A percentile compares a stretch with the other conserved stretches of the same genome.
Evolutionary conservation across 2,113 vertebrate genomes (phyloP).

Genomic region (Dascyllus trimaculatus): DNA sequence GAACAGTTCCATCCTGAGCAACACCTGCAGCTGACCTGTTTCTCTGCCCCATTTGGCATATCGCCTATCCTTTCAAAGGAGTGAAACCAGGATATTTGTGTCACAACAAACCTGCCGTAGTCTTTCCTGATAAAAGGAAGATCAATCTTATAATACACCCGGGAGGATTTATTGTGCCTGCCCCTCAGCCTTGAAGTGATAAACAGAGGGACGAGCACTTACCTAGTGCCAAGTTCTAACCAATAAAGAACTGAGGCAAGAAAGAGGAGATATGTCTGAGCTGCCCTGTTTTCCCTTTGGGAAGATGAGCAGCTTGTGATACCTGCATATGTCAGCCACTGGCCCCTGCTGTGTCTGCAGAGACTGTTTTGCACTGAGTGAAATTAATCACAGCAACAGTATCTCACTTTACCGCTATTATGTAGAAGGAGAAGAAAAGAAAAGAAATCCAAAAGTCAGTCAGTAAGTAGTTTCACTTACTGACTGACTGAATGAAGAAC

Average conservation of each 20-base stretch:
- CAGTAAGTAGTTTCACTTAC: conserved; percentile 1
- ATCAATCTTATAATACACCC: conserved; percentile 36
- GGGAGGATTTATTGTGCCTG: conserved; percentile 30
- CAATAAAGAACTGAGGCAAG: conserved; percentile 32
- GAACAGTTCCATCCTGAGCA: conserved; percentile 34
- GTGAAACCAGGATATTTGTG: conserved; percentile 40
- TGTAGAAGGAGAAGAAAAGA: neutral
- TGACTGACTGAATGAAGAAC: neutral
- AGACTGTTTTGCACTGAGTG: conserved; percentile 7
- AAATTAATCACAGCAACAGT: conserved; percentile 30
- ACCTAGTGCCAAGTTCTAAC: conserved; percentile 33
- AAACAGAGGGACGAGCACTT: conserved; percentile 28
- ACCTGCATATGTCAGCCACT: conserved; percentile 35
- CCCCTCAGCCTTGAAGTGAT: conserved; percentile 46
- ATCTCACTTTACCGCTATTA: conserved; percentile 7
- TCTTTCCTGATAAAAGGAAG: conserved; percentile 35
- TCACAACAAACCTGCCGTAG: conserved; percentile 9
- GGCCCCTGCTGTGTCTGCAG: conserved; percentile 29
- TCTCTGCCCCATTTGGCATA: conserved; percentile 58
- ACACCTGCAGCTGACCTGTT: conserved; percentile 55
- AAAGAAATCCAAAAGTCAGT: neutral
- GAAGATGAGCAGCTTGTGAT: conserved; percentile 40
- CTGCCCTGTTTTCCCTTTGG: conserved; percentile 33
- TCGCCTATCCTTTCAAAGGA: conserved; percentile 15
- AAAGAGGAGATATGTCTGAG: conserved; percentile 23